Evolutionary conservation across 1,140 invertebrate species (phyloP).

Genomic region (Thaumatotibia leucotreta): DNA sequence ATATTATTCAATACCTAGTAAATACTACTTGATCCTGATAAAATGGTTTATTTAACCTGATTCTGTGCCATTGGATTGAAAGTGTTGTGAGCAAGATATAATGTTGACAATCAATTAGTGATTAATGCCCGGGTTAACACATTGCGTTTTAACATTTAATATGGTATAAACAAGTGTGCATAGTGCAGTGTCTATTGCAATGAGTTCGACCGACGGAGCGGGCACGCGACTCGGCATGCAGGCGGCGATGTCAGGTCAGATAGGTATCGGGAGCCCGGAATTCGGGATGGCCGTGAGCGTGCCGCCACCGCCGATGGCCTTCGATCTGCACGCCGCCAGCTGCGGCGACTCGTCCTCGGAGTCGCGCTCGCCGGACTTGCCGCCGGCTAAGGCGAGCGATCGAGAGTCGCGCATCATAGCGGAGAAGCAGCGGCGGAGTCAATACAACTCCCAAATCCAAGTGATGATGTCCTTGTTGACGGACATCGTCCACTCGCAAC

Average conservation of each 20-base stretch:
- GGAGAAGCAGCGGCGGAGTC: constrained; percentile 93
- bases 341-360: constrained; percentile 62
- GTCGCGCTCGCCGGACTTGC: constrained; percentile 57
- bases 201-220: constrained; percentile 46
- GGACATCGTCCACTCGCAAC: constrained; percentile 87
- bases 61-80: background rate
- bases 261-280: constrained; percentile 34
- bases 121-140: background rate
- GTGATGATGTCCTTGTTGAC: constrained; percentile 90
- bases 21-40: background rate
- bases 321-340: constrained; percentile 35
- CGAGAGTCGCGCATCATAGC: constrained; percentile 89
- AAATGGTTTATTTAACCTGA: background rate
- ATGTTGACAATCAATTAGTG: background rate
- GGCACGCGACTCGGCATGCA: constrained; percentile 41
- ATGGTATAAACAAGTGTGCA: constrained; percentile 7
- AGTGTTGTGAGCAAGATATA: background rate
- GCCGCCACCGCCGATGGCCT: constrained; percentile 29
- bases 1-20: background rate
- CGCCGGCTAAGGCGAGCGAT: constrained; percentile 70
- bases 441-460: constrained; percentile 90
- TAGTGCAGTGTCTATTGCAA: constrained; percentile 25
- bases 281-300: constrained; percentile 45
- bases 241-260: constrained; percentile 34
- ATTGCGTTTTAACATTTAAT: constrained; percentile 4